phyloP scores from a whole-genome alignment of 2,797 vertebrate genomes.

The Chaenodraco wilsoni region DNA sequence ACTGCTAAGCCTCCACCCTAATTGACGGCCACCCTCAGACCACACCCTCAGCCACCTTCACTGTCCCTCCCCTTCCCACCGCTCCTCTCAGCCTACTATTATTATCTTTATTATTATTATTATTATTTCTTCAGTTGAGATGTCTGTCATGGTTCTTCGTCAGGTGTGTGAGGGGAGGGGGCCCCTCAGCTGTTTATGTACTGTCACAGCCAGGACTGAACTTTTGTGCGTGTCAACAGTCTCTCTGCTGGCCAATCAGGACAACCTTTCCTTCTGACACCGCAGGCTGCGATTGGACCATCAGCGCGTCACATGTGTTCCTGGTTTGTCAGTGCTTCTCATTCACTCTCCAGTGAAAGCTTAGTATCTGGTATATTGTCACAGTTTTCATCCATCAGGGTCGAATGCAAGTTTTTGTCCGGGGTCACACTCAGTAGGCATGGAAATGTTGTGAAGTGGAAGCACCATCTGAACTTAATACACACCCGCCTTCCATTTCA shows the following conservation, averaged over 20 bases:
- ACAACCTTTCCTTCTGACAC: conserved; percentile 46
- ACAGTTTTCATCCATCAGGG: conserved; percentile 52
- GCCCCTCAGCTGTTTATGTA: conserved; percentile 70
- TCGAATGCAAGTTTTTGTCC: conserved; percentile 44
- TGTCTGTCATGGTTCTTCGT: conserved; percentile 59
- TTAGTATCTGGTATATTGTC: conserved; percentile 60
- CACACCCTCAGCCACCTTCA: conserved; percentile 75
- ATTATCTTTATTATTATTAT: conserved; percentile 63
- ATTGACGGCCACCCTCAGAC: conserved; percentile 75
- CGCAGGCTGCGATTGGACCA: conserved; percentile 67
- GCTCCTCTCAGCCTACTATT: conserved; percentile 67
- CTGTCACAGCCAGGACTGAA: conserved; percentile 70
- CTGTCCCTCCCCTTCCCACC: conserved; percentile 72
- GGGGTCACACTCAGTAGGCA: conserved; percentile 54
- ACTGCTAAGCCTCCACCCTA: conserved; percentile 76
- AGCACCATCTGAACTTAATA: conserved; percentile 58
- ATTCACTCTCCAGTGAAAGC: conserved; percentile 57
- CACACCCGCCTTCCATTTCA: conserved; percentile 66
- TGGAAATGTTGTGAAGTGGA: conserved; percentile 60
- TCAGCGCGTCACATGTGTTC: conserved; percentile 48
- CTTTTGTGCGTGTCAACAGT: conserved; percentile 62
- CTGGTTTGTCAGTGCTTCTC: conserved; percentile 58
- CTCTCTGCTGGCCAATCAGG: conserved; percentile 68
- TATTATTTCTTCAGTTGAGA: conserved; percentile 57
- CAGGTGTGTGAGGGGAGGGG: conserved; percentile 46